Conservation (phyloP, 2,888 invertebrate genomes). For the Ophioninae sp. region DNA sequence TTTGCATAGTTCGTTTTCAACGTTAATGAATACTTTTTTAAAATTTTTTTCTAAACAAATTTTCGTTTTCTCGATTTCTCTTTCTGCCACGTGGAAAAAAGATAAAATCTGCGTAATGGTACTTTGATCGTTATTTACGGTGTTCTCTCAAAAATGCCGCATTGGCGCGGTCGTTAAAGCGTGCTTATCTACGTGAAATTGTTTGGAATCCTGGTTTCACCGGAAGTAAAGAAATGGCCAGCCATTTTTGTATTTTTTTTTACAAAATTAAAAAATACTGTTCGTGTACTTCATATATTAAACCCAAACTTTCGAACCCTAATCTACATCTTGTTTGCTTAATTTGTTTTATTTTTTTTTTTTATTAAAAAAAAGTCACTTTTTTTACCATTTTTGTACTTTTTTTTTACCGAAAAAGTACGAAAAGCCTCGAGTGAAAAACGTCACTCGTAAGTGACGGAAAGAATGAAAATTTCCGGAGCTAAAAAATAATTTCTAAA, state of each 20-base stretch:
- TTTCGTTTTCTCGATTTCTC: neutral
- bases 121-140: neutral
- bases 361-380: no score
- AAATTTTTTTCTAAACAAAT: neutral
- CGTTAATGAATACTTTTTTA: no score
- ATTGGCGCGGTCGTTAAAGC: slow-evolving; percentile 35
- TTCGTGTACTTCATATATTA: no score
- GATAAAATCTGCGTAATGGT: neutral
- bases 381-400: no score
- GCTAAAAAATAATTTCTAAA: neutral
- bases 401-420: no score
- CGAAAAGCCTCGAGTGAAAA: no score
- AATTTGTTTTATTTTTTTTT: no score
- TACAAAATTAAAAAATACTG: neutral
- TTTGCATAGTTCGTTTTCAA: neutral
- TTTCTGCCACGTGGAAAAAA: neutral
- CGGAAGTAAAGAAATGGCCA: neutral
- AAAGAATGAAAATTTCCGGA: neutral
- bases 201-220: neutral
- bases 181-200: neutral
- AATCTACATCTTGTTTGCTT: no score
- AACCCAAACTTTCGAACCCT: no score
- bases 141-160: slow-evolving; percentile 21
- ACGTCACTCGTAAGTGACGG: neutral
- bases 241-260: neutral